Evolutionary conservation across 1,140 invertebrate species (phyloP).

Genomic region (Drosophila rufa): DNA sequence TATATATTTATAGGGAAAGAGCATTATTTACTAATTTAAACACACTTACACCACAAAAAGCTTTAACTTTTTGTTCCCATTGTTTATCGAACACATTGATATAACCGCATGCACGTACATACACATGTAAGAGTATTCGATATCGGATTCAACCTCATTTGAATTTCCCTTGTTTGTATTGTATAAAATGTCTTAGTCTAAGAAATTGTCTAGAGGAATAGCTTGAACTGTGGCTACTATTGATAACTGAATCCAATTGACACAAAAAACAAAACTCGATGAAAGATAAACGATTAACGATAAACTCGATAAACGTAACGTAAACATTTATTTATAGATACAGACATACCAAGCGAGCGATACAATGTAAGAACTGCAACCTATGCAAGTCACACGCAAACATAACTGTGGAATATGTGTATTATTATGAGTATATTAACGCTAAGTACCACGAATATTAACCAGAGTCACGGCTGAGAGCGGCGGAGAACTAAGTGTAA

Average conservation of each 20-base stretch:
- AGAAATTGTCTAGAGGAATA: constrained; percentile 62
- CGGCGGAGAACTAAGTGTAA: constrained; percentile 42
- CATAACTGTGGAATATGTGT: constrained; percentile 51
- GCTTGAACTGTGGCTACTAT: constrained; percentile 54
- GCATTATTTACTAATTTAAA: constrained; percentile 43
- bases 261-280: constrained; percentile 18
- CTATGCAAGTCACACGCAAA: constrained; percentile 57
- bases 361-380: constrained; percentile 61
- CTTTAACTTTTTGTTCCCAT: constrained; percentile 46
- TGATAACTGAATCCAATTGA: constrained; percentile 31
- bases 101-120: constrained; percentile 60
- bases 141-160: constrained; percentile 48
- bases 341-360: constrained; percentile 70
- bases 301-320: constrained; percentile 8
- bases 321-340: constrained; percentile 77
- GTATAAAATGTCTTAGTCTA: constrained; percentile 70
- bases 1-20: constrained; percentile 47
- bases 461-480: constrained; percentile 56
- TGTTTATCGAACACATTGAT: constrained; percentile 30
- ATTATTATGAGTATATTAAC: constrained; percentile 65
- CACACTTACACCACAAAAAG: constrained; percentile 50
- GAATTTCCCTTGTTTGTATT: constrained; percentile 59
- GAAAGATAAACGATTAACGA: background rate
- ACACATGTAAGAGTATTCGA: constrained; percentile 30
- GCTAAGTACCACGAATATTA: constrained; percentile 56